These are phyloP conservation scores for Acanthosepion lycidas DNA, from an alignment of 2,888 invertebrate genomes.

Conservation along the genomic window DNA sequence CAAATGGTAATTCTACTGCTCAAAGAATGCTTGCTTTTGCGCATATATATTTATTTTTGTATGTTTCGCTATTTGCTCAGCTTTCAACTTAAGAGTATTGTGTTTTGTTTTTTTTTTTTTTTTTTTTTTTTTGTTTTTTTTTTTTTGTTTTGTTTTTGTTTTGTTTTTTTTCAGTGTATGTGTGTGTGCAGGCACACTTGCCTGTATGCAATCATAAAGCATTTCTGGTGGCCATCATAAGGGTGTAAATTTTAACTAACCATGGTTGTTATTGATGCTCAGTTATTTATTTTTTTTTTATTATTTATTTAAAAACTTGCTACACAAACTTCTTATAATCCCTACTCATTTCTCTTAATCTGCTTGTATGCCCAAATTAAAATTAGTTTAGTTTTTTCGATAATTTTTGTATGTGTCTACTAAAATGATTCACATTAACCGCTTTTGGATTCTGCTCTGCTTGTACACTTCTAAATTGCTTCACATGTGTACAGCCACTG, in stretches of 20 bases:
- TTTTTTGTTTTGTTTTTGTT: no score
- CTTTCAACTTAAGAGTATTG: neutral
- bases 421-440: no score
- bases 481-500: no score
- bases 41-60: neutral
- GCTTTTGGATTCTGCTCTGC: no score
- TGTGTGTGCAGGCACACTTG: neutral
- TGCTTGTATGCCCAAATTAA: no score
- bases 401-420: no score
- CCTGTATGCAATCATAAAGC: neutral
- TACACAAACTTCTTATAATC: no score
- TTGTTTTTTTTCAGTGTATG: neutral
- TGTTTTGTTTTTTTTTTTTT: neutral
- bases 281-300: neutral
- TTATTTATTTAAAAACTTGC: neutral
- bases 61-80: neutral
- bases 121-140: conserved; percentile 20
- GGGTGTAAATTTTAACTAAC: no score
- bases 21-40: neutral
- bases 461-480: no score
- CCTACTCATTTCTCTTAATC: no score
- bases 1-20: conserved; percentile 2
- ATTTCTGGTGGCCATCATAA: no score
- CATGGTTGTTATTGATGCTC: neutral
- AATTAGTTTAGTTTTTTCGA: no score